phyloP scores from a whole-genome alignment of 2,113 vertebrate species.

The Lethenteron camtschaticum region DNA sequence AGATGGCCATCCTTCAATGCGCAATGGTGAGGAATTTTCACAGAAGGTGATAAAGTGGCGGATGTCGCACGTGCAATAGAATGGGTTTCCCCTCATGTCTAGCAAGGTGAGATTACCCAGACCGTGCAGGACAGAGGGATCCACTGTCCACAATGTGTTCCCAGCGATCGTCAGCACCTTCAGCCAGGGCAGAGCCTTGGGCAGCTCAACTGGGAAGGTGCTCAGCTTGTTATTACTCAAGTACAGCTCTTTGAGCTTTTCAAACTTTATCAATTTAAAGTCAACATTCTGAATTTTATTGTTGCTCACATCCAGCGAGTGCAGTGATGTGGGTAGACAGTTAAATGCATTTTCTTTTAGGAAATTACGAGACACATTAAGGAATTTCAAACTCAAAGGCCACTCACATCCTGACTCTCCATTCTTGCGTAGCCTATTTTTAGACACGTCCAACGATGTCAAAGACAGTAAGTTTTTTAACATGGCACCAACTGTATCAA shows the following conservation, averaged over 20 bases:
- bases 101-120: slow-evolving; percentile 26
- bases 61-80: slow-evolving; percentile 54
- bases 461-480: slow-evolving; percentile 27
- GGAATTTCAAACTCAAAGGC: slow-evolving; percentile 27
- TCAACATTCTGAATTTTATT: slow-evolving; percentile 29
- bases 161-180: slow-evolving; percentile 23
- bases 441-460: slow-evolving; percentile 35
- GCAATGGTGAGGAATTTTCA: not conserved
- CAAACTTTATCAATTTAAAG: slow-evolving; percentile 23
- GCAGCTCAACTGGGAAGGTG: too few relatives aligned
- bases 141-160: slow-evolving; percentile 36
- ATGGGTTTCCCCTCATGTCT: slow-evolving; percentile 39
- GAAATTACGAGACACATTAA: slow-evolving; percentile 41
- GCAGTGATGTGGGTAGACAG: slow-evolving; percentile 32
- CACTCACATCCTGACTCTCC: slow-evolving; percentile 27
- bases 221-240: slow-evolving; percentile 18
- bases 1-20: slow-evolving; percentile 22
- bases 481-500: slow-evolving; percentile 15
- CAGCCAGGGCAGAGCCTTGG: too few relatives aligned
- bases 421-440: slow-evolving; percentile 32
- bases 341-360: slow-evolving; percentile 20
- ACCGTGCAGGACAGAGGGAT: slow-evolving; percentile 20
- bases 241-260: slow-evolving; percentile 34
- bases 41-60: slow-evolving; percentile 24
- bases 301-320: slow-evolving; percentile 41